Evolutionary conservation across 2,113 vertebrate genomes (phyloP).

Genomic region (Pelusios castaneus): DNA sequence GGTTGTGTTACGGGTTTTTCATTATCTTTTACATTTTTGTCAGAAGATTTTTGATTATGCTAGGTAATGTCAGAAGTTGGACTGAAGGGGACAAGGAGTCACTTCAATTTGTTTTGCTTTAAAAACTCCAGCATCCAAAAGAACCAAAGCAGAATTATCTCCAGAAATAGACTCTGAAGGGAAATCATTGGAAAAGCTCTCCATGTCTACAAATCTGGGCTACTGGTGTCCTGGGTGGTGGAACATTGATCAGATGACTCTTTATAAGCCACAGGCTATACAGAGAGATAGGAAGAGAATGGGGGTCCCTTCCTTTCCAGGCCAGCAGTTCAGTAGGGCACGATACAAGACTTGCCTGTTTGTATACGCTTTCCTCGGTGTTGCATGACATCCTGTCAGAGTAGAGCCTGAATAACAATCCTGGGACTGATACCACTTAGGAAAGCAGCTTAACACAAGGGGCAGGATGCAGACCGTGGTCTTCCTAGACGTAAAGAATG

Average conservation of each 20-base stretch:
- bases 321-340: background rate
- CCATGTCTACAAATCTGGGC: background rate
- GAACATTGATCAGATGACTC: rapidly evolving
- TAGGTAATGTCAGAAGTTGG: background rate
- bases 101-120: background rate
- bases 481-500: background rate
- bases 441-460: background rate
- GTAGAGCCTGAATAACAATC: background rate
- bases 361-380: rapidly evolving
- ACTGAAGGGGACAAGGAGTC: background rate
- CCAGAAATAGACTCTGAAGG: rapidly evolving
- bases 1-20: constrained; percentile 3
- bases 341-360: background rate
- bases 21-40: background rate
- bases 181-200: background rate
- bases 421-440: background rate
- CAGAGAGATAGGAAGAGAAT: background rate
- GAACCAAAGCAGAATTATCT: background rate
- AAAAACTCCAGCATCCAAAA: background rate
- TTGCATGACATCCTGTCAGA: background rate
- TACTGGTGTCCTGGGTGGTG: background rate
- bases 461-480: background rate
- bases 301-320: background rate
- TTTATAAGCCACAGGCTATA: background rate
- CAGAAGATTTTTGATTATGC: background rate